These are phyloP conservation scores for Sebastes reedi DNA, from an alignment of 2,797 vertebrate species.

Conservation along the genomic window DNA sequence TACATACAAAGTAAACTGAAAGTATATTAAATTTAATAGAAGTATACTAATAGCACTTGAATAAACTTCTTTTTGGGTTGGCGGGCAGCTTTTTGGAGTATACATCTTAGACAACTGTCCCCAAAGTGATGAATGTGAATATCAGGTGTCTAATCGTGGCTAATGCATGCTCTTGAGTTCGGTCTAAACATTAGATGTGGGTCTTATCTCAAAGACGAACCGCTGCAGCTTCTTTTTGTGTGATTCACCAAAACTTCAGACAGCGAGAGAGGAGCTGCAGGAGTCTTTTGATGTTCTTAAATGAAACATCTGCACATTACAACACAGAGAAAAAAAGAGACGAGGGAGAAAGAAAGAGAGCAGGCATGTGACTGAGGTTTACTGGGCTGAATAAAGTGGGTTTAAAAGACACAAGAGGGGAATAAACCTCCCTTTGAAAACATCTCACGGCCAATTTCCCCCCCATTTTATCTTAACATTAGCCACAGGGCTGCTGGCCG, in stretches of 20 bases:
- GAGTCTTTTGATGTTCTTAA: slow-evolving; percentile 52
- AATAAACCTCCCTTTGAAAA: slow-evolving; percentile 58
- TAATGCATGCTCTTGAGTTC: slow-evolving; percentile 15
- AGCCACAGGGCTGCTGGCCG: slow-evolving; percentile 19
- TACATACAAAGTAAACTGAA: too few species aligned
- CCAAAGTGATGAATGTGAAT: not conserved
- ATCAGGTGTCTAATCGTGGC: slow-evolving; percentile 1
- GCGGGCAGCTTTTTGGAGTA: not conserved
- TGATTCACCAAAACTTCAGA: slow-evolving; percentile 24
- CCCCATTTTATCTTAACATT: slow-evolving; percentile 32
- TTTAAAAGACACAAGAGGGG: slow-evolving; percentile 42
- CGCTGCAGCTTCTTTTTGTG: not conserved
- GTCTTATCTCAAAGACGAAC: slow-evolving; percentile 39
- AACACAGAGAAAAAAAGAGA: not conserved
- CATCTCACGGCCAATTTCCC: slow-evolving; percentile 57
- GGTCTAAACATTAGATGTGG: slow-evolving; percentile 29
- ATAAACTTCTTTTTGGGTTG: too few species aligned
- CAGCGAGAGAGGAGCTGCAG: not conserved
- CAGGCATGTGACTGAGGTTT: slow-evolving; percentile 53
- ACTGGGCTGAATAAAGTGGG: slow-evolving; percentile 47
- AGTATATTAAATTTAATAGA: too few species aligned
- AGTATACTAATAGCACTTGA: too few species aligned
- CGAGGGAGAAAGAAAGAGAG: not conserved
- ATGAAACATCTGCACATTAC: slow-evolving; percentile 63
- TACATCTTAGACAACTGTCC: not conserved